Conservation (phyloP, 2,888 invertebrate species). For the Pterostichus niger region DNA sequence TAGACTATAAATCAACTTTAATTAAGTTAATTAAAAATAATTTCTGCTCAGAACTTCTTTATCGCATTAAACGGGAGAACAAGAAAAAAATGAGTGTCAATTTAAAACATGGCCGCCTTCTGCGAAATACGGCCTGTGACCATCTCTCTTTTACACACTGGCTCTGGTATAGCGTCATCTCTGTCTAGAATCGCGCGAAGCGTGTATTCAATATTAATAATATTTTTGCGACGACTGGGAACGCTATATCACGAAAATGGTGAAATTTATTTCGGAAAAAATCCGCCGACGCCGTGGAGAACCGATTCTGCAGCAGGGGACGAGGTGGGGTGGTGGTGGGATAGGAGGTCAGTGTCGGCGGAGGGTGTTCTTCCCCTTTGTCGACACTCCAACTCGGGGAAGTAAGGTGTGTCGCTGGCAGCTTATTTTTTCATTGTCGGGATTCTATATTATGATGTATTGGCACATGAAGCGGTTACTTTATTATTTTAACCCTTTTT, state of each 20-base stretch:
- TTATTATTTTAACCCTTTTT: background rate
- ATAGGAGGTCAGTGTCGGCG: background rate
- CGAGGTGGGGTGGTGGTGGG: conserved; percentile 4
- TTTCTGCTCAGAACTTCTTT: conserved; percentile 73
- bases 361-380: background rate
- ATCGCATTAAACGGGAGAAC: conserved; percentile 65
- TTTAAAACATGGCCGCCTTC: conserved; percentile 67
- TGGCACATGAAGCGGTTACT: background rate
- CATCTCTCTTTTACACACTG: conserved; percentile 21
- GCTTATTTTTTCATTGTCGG: conserved; percentile 46
- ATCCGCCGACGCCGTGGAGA: conserved; percentile 49
- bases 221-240: conserved; percentile 58
- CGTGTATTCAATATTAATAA: conserved; percentile 60
- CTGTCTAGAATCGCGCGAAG: conserved; percentile 19
- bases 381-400: background rate
- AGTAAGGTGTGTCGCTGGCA: conserved; percentile 28
- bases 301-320: conserved; percentile 21
- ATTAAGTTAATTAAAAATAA: conserved; percentile 76
- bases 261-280: conserved; percentile 61
- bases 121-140: conserved; percentile 47
- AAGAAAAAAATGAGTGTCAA: conserved; percentile 66
- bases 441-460: conserved; percentile 5
- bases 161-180: background rate
- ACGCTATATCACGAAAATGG: conserved; percentile 58
- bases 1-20: conserved; percentile 76